Evolutionary conservation across 2,113 vertebrate genomes (phyloP).

Genomic region (Reinhardtius hippoglossoides): DNA sequence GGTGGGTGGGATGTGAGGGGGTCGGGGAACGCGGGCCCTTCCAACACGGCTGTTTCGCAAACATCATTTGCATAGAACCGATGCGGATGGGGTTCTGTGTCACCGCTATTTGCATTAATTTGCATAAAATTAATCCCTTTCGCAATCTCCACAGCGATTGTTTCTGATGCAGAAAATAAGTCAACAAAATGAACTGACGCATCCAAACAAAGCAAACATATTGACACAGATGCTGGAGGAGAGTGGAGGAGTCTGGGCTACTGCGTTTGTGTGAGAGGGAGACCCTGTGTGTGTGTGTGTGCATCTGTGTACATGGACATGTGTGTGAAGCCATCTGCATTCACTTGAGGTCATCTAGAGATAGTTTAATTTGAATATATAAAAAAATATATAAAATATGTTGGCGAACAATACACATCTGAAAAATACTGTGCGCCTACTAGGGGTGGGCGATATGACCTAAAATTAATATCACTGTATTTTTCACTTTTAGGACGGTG

Average conservation of each 20-base stretch:
- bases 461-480: too few relatives aligned
- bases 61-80: conserved; percentile 82
- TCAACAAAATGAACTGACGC: conserved; percentile 72
- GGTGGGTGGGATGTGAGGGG: conserved; percentile 52
- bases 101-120: conserved; percentile 83
- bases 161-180: conserved; percentile 80
- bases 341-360: conserved; percentile 39
- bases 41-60: conserved; percentile 80
- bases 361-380: conserved; percentile 22
- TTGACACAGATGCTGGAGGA: conserved; percentile 63
- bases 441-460: too few relatives aligned
- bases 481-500: too few relatives aligned
- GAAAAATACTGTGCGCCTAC: too few relatives aligned
- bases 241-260: conserved; percentile 22
- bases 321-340: conserved; percentile 37
- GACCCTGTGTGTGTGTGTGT: conserved; percentile 23
- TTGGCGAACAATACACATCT: background rate
- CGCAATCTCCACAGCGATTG: conserved; percentile 71
- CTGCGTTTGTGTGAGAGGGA: conserved; percentile 20
- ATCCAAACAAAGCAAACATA: conserved; percentile 77
- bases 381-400: background rate
- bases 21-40: conserved; percentile 59
- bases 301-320: background rate
- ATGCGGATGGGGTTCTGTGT: conserved; percentile 77
- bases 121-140: conserved; percentile 83